Evolutionary conservation across 2,113 vertebrate genomes (phyloP).

Genomic region (Myiopsitta monachus): DNA sequence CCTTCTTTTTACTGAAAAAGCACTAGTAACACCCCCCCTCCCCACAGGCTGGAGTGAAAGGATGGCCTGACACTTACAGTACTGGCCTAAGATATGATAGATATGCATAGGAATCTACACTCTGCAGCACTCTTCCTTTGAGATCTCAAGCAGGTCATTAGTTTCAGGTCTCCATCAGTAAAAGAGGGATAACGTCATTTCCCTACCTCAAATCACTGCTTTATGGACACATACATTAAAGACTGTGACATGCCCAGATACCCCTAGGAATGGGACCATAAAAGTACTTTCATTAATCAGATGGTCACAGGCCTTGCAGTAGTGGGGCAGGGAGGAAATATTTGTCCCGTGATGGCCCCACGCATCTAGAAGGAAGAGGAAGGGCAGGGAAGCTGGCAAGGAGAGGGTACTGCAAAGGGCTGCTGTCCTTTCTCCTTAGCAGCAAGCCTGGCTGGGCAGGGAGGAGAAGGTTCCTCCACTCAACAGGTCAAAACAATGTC

Average conservation of each 20-base stretch:
- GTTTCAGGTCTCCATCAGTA: conserved; percentile 15
- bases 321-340: neutral
- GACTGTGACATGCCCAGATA: neutral
- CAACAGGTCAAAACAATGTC: neutral
- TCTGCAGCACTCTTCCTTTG: conserved; percentile 29
- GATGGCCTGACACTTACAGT: neutral
- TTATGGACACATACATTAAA: neutral
- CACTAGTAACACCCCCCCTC: neutral
- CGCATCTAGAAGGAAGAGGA: neutral
- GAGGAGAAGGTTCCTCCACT: neutral
- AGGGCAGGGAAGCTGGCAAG: neutral
- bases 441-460: neutral
- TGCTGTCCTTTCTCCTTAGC: neutral
- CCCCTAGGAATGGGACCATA: neutral
- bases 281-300: neutral
- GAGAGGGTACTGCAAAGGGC: neutral
- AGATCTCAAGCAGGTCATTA: conserved; percentile 38
- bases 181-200: conserved; percentile 35
- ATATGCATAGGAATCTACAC: conserved; percentile 3
- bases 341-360: rapidly evolving
- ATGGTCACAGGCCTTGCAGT: neutral
- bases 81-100: neutral
- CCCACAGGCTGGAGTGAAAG: neutral
- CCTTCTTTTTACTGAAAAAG: conserved; percentile 35
- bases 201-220: conserved; percentile 7